phyloP scores from a whole-genome alignment of 1,140 invertebrate genomes.

The Brachionus paranguensis region DNA sequence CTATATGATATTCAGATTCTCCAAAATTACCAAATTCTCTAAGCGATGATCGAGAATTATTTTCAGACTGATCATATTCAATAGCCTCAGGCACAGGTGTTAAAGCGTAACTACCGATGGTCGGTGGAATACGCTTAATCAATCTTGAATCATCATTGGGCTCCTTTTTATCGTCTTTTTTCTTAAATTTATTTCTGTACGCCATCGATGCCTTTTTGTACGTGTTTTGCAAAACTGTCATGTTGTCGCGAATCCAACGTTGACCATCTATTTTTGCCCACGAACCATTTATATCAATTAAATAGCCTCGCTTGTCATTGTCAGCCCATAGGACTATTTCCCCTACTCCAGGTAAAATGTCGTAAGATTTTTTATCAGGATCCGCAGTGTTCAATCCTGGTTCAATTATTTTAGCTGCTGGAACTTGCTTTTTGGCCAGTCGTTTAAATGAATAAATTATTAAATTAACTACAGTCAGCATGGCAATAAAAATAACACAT shows the following conservation, averaged over 20 bases:
- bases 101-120: not conserved
- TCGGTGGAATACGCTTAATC: conserved; percentile 16
- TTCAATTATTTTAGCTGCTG: not conserved
- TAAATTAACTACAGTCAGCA: conserved; percentile 5
- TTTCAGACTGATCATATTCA: conserved; percentile 21
- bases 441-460: conserved; percentile 27
- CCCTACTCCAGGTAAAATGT: conserved; percentile 34
- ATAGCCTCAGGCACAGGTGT: conserved; percentile 21
- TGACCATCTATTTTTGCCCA: conserved; percentile 40
- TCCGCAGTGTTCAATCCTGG: not conserved
- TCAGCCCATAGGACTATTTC: conserved; percentile 38
- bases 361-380: conserved; percentile 30
- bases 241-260: conserved; percentile 33
- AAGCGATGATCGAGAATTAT: not conserved
- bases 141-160: not conserved
- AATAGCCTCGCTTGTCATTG: conserved; percentile 32
- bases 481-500: conserved; percentile 14
- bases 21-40: not conserved
- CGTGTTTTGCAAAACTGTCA: conserved; percentile 27
- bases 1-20: conserved; percentile 13
- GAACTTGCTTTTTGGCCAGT: conserved; percentile 12
- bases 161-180: conserved; percentile 28
- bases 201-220: conserved; percentile 39
- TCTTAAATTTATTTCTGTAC: conserved; percentile 34
- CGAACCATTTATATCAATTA: conserved; percentile 39